phyloP scores from a whole-genome alignment of 2,113 vertebrate genomes.

The Thamnophis sirtalis region DNA sequence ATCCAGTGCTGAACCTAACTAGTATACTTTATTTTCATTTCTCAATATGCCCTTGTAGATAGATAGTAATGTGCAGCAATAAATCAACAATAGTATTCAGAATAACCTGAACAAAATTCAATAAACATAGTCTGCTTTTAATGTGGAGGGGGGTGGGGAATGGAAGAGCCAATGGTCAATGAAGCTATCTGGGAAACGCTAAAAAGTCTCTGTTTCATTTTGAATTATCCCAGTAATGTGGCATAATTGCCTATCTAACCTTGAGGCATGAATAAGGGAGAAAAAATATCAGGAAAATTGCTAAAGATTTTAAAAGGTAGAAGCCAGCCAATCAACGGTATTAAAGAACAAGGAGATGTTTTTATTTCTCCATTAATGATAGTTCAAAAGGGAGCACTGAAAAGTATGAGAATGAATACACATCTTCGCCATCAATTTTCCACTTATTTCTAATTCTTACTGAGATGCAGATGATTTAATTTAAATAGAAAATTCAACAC shows the following conservation, averaged over 20 bases:
- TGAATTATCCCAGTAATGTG: slow-evolving; percentile 68
- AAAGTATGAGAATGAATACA: slow-evolving; percentile 30
- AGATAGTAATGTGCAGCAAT: slow-evolving; percentile 7
- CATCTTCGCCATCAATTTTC: slow-evolving; percentile 34
- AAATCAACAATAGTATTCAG: slow-evolving; percentile 39
- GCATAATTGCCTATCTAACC: slow-evolving; percentile 68
- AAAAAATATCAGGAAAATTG: slow-evolving; percentile 57
- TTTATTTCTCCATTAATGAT: slow-evolving; percentile 51
- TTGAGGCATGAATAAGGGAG: slow-evolving; percentile 64
- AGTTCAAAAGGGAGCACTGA: slow-evolving; percentile 48
- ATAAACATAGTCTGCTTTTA: slow-evolving; percentile 24
- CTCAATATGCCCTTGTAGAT: slow-evolving; percentile 45
- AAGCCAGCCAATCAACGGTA: slow-evolving; percentile 58
- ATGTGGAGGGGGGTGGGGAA: background rate
- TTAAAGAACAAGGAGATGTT: slow-evolving; percentile 20
- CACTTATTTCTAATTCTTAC: slow-evolving; percentile 30
- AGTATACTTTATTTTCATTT: slow-evolving; percentile 17
- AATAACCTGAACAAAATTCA: slow-evolving; percentile 43
- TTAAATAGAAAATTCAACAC: background rate
- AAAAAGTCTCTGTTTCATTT: slow-evolving; percentile 72
- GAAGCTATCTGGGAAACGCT: slow-evolving; percentile 67
- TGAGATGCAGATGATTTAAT: slow-evolving; percentile 33
- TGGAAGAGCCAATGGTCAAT: slow-evolving; percentile 60
- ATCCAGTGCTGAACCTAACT: background rate
- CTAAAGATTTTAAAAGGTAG: slow-evolving; percentile 56